phyloP scores from a whole-genome alignment of 2,113 vertebrate species.

The Mus musculus region GRCm39 chr2:162634501-162635000 shows the following conservation, averaged over 20 bases:
- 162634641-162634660: neutral
- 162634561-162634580: conserved; percentile 12
- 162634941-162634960: neutral
- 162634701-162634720: conserved; percentile 14
- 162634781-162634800: neutral
- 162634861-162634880: neutral
- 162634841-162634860: neutral
- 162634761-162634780: neutral
- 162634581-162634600: conserved; percentile 40
- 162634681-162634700: neutral
- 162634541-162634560: conserved; percentile 24
- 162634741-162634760: neutral
- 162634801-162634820: neutral
- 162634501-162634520: conserved; percentile 63
- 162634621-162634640: neutral
- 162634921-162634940: neutral
- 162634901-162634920: neutral
- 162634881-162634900: neutral
- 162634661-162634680: neutral
- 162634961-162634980: conserved; percentile 6
- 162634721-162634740: neutral
- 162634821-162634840: neutral
- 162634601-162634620: neutral
- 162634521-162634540: conserved; percentile 38
- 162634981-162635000: neutral